Conservation (phyloP, 2,888 invertebrate species). For the Osmoderma eremita region DNA sequence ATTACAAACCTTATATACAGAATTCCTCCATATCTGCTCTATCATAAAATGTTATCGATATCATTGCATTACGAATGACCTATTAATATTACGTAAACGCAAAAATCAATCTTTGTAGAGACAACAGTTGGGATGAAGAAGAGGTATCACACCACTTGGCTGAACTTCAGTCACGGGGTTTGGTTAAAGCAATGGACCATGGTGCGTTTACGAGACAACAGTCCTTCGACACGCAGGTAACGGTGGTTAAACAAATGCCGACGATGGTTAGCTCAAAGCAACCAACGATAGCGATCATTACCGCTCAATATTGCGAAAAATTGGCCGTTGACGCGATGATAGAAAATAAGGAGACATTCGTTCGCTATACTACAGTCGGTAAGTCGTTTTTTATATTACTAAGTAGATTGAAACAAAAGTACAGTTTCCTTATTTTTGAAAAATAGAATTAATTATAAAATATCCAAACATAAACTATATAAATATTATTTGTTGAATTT, state of each 20-base stretch:
- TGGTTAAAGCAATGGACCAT: conserved; percentile 87
- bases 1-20: too few relatives aligned
- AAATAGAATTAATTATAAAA: too few relatives aligned
- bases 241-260: conserved; percentile 94
- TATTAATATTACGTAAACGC: neutral
- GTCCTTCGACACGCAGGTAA: conserved; percentile 84
- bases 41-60: too few relatives aligned
- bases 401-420: neutral
- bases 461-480: too few relatives aligned
- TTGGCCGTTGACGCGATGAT: conserved; percentile 98
- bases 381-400: conserved; percentile 62
- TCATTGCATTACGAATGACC: neutral
- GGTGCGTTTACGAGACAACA: conserved; percentile 86
- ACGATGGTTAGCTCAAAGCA: conserved; percentile 88
- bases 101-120: conserved; percentile 63
- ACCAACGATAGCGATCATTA: conserved; percentile 97
- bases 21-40: too few relatives aligned
- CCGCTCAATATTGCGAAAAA: conserved; percentile 97
- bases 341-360: conserved; percentile 95
- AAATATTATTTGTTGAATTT: too few relatives aligned
- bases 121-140: conserved; percentile 82
- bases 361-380: conserved; percentile 96
- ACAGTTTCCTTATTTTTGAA: too few relatives aligned
- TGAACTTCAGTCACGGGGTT: conserved; percentile 81
- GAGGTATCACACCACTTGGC: conserved; percentile 80